Percentiles rank a stretch among this genome's conserved stretches.
Evolutionary conservation across 1,140 invertebrate species (phyloP).

Genomic region (Drosophila elegans): DNA sequence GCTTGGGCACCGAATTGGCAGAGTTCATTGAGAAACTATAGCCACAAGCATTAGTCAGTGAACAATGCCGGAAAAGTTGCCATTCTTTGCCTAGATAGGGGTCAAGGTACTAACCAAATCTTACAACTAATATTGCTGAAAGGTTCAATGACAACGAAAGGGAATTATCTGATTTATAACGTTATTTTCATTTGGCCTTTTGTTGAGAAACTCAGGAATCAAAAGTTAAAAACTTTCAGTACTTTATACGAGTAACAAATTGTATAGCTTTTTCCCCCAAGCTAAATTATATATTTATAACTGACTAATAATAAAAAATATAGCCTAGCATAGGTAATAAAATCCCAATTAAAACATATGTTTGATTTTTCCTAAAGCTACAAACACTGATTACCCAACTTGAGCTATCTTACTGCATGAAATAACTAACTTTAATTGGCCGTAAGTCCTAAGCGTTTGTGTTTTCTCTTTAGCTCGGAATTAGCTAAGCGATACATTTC

Average conservation of each 20-base stretch:
- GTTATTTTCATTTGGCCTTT: too few species aligned
- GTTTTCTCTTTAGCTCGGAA: conserved; percentile 45
- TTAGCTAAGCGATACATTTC: conserved; percentile 49
- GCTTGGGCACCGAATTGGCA: conserved; percentile 4
- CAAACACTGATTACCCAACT: conserved; percentile 17
- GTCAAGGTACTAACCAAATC: not conserved
- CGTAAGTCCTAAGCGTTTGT: conserved; percentile 30
- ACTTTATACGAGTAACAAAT: too few species aligned
- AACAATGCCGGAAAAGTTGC: not conserved
- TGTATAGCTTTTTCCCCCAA: too few species aligned
- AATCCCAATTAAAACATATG: too few species aligned
- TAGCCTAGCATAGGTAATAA: too few species aligned
- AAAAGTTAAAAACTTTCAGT: too few species aligned
- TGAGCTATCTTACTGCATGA: conserved; percentile 11
- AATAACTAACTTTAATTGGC: conserved; percentile 46
- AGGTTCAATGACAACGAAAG: too few species aligned
- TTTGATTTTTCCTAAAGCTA: not conserved
- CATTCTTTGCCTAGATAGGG: not conserved
- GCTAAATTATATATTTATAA: too few species aligned
- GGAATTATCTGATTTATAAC: too few species aligned
- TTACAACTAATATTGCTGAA: not conserved
- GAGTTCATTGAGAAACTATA: conserved; percentile 2
- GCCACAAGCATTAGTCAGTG: not conserved
- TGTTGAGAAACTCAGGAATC: too few species aligned
- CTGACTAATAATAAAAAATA: too few species aligned